Percentiles rank a stretch among this genome's conserved stretches.
Conservation (phyloP, 2,888 invertebrate species). For the Clistopyga incitator region DNA sequence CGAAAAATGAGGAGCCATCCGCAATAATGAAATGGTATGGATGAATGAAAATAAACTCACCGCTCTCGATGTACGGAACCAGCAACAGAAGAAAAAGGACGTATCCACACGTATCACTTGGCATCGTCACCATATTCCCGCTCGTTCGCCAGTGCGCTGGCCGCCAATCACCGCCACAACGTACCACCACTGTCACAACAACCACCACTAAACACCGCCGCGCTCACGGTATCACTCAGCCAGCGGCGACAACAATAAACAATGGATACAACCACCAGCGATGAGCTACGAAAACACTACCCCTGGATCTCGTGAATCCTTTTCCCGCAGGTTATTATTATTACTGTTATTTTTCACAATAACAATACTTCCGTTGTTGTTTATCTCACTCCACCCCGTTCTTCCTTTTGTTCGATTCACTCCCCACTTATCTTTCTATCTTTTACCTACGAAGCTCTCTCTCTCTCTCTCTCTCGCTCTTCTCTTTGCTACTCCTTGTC, state of each 20-base stretch:
- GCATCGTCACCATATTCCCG: constrained; percentile 82
- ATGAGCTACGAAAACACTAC: constrained; percentile 30
- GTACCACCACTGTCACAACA: constrained; percentile 65
- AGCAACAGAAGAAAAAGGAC: constrained; percentile 89
- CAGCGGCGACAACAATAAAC: constrained; percentile 14
- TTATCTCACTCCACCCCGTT: background rate
- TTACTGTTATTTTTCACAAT: constrained; percentile 12
- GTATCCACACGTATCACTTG: constrained; percentile 85
- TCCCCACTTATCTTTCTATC: constrained; percentile 4
- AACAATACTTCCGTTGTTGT: background rate
- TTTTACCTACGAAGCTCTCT: constrained; percentile 6
- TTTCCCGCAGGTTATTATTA: background rate
- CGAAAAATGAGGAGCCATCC: background rate
- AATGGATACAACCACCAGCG: constrained; percentile 17
- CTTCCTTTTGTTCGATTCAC: background rate
- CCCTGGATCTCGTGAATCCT: background rate
- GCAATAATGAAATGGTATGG: background rate
- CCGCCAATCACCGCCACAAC: constrained; percentile 51
- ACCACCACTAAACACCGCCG: background rate
- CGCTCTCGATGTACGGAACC: constrained; percentile 90
- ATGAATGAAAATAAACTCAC: constrained; percentile 85
- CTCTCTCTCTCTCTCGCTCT: constrained; percentile 4
- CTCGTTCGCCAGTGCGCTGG: constrained; percentile 66
- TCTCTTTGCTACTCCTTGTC: constrained; percentile 25
- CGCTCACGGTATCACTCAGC: background rate